These are phyloP conservation scores for Phalera bucephala DNA, from an alignment of 2,888 invertebrate genomes.

Conservation along the genomic window DNA sequence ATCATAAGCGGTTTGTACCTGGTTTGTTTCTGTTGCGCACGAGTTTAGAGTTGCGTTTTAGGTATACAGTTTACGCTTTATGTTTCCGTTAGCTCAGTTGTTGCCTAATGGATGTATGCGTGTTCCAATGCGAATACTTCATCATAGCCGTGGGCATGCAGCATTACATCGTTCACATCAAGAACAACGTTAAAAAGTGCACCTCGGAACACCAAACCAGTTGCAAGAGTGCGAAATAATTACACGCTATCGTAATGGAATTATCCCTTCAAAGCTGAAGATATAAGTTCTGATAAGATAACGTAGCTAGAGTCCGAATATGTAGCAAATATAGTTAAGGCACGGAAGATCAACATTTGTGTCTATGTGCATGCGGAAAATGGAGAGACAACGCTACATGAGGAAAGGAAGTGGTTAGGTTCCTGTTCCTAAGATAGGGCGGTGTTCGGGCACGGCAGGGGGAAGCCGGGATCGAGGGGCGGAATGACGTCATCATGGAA, in stretches of 20 bases:
- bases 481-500: conserved; percentile 72
- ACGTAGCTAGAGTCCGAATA: conserved; percentile 22
- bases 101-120: conserved; percentile 49
- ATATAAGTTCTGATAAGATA: conserved; percentile 37
- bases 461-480: conserved; percentile 37
- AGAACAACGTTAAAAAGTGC: conserved; percentile 16
- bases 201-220: conserved; percentile 1
- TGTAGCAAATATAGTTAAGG: conserved; percentile 25
- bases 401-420: conserved; percentile 65
- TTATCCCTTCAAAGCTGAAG: conserved; percentile 29
- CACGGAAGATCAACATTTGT: conserved; percentile 34
- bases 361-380: conserved; percentile 45
- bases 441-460: conserved; percentile 31
- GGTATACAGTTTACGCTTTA: conserved; percentile 54
- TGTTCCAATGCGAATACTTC: conserved; percentile 30
- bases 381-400: conserved; percentile 54
- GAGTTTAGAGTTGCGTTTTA: conserved; percentile 50
- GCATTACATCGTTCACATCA: conserved; percentile 13
- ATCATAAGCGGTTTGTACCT: conserved; percentile 77
- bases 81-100: conserved; percentile 51
- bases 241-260: conserved; percentile 24
- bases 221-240: conserved; percentile 15
- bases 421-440: conserved; percentile 52
- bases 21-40: conserved; percentile 77
- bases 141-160: conserved; percentile 26